phyloP scores from a whole-genome alignment of 2,888 invertebrate genomes.

The Meteorus cinctellus region DNA sequence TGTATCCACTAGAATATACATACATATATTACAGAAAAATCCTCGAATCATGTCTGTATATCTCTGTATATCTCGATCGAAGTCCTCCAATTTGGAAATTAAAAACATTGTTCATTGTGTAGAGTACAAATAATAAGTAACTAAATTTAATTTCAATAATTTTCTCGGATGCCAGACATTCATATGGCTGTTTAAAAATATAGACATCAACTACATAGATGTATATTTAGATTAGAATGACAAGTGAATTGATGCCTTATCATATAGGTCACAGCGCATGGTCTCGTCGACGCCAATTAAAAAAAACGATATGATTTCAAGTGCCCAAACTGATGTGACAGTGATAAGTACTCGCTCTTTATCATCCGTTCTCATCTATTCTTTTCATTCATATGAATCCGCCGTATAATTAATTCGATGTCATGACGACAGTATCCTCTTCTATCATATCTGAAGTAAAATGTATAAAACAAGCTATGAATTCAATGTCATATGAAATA shows the following conservation, averaged over 20 bases:
- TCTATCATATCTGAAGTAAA: not conserved
- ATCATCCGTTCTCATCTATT: slow-evolving; percentile 52
- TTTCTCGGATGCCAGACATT: slow-evolving; percentile 39
- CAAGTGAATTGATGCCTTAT: not conserved
- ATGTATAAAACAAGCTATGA: no score
- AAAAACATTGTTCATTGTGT: no score
- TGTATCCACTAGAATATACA: not conserved
- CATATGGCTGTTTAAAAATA: not conserved
- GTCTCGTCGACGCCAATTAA: slow-evolving; percentile 72
- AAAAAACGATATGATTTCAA: slow-evolving; percentile 72
- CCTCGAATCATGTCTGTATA: no score
- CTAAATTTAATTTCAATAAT: not conserved
- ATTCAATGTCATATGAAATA: no score
- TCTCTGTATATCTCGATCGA: no score
- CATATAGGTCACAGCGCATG: slow-evolving; percentile 68
- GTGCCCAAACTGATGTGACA: slow-evolving; percentile 68
- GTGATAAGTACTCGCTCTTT: slow-evolving; percentile 60
- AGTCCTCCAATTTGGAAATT: no score
- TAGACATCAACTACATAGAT: not conserved
- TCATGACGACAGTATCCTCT: not conserved
- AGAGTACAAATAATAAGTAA: no score
- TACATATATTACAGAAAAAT: not conserved
- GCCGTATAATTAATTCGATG: not conserved
- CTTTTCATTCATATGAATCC: not conserved
- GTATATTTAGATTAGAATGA: not conserved